Base-by-base conservation (phyloP, 37 sponge, comb jelly and placozoan species). In the Dysidea cf. avara region DNA sequence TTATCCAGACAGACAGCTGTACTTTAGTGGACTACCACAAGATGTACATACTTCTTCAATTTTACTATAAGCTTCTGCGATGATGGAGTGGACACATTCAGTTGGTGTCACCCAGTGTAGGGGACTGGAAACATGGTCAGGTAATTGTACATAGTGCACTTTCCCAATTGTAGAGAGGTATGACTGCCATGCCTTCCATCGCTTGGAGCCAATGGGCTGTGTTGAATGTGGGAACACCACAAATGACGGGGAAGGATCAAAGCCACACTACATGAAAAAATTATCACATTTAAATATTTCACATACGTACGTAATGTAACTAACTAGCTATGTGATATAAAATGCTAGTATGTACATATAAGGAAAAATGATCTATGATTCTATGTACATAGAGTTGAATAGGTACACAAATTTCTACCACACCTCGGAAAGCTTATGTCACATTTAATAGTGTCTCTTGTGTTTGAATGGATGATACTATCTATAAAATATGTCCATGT, bases 151-250 rank as follows among this genome's bases (percentile, higher is more conserved):
- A 21, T 76, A 81, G 52, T 76, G 76, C 58, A 87, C 81, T 56
- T 84, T 84, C 28, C 90, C 90, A 3, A 90, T 29, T 29, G 80
- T 29, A 21, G 81, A 54, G 22, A 90, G 65, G 54, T 90, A 85
- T 1, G 55, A 68, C 54, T 90, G 90, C 81, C 81, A 84, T 40
- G 69, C 25, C 37, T 78, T 39, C 84, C 79, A 83, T 13, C 90
- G 58, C 21, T 85, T 81, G 1, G 85, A 76, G 11, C 86, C 81
- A 39, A 84, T 39, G 16, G 81, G 70, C 2, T 46, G 35, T 13
- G 81, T 69, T 31, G 90, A 46, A 56, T 80, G 84, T 3, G 90
- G 90, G 9, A 90, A 64, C 16, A 66, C 64, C 38, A 90, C 74
- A 65, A 90, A 90, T 32, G 74, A 29, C 1, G 86, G 90, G 1